Conservation (phyloP, 2,888 invertebrate species). For the Lumbricus terrestris region DNA sequence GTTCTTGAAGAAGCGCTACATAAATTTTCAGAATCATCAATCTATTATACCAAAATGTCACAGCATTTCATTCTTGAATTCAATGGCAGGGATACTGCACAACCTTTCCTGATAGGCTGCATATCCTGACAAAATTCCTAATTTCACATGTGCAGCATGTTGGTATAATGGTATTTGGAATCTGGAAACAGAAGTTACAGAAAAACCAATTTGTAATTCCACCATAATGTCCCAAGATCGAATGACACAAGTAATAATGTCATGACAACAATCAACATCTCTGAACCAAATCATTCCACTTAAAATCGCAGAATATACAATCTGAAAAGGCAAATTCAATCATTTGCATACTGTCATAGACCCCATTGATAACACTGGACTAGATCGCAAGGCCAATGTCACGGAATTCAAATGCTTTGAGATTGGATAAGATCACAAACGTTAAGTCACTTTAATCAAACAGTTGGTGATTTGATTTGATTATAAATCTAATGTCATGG, state of each 20-base stretch:
- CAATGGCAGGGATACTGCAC: too few relatives aligned
- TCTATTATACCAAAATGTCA: too few relatives aligned
- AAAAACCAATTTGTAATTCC: not conserved
- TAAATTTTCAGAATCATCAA: too few relatives aligned
- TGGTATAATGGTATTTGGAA: too few relatives aligned
- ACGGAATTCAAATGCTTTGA: not conserved
- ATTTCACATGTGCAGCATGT: not conserved
- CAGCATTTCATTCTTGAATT: too few relatives aligned
- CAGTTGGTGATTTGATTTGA: not conserved
- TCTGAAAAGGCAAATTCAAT: not conserved
- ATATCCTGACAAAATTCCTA: not conserved
- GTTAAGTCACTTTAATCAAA: not conserved
- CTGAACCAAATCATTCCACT: not conserved
- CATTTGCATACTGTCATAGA: not conserved
- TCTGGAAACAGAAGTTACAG: not conserved
- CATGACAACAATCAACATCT: too few relatives aligned
- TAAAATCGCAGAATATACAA: not conserved
- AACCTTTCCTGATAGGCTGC: not conserved
- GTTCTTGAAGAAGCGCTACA: too few relatives aligned
- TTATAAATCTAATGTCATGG: not conserved
- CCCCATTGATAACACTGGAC: not conserved
- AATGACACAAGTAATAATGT: not conserved
- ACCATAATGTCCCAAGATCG: not conserved
- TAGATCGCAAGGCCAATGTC: not conserved
- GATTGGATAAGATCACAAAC: not conserved